These are phyloP conservation scores for Felis chaus DNA, from an alignment of 2,113 vertebrate species.

Conservation along the genomic window DNA sequence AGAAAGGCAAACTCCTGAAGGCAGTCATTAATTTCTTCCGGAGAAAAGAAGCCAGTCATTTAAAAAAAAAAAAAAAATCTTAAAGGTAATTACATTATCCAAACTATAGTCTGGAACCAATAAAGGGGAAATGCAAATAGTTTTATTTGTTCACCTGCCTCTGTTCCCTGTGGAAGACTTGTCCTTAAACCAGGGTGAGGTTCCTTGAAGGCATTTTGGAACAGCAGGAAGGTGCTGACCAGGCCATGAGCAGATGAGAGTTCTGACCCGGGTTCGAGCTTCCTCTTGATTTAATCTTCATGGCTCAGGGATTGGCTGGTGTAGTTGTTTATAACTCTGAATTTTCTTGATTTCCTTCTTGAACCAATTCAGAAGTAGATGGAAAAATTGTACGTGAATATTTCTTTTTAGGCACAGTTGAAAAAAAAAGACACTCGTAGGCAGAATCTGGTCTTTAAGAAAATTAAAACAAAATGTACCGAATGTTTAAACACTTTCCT, in stretches of 20 bases:
- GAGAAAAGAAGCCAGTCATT: neutral
- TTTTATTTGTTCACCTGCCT: neutral
- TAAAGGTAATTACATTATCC: neutral
- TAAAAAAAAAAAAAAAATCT: neutral
- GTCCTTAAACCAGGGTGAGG: neutral
- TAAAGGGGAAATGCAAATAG: neutral
- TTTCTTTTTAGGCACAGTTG: neutral
- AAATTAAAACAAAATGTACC: neutral
- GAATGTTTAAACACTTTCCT: neutral
- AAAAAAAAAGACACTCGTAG: neutral
- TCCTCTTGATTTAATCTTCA: neutral
- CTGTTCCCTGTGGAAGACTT: neutral
- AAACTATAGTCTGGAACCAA: neutral
- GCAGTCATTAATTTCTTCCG: neutral
- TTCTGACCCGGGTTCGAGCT: neutral
- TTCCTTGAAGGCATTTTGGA: neutral
- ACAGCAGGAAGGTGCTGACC: neutral
- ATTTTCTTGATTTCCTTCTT: neutral
- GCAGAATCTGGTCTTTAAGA: neutral
- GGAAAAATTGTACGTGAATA: neutral
- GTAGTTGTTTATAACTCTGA: neutral
- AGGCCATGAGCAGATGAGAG: neutral
- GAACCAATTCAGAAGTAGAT: neutral
- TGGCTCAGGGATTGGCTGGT: neutral
- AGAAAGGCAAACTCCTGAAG: constrained; percentile 8